phyloP scores from a whole-genome alignment of 2,797 vertebrate genomes.

The Astyanax mexicanus region DNA sequence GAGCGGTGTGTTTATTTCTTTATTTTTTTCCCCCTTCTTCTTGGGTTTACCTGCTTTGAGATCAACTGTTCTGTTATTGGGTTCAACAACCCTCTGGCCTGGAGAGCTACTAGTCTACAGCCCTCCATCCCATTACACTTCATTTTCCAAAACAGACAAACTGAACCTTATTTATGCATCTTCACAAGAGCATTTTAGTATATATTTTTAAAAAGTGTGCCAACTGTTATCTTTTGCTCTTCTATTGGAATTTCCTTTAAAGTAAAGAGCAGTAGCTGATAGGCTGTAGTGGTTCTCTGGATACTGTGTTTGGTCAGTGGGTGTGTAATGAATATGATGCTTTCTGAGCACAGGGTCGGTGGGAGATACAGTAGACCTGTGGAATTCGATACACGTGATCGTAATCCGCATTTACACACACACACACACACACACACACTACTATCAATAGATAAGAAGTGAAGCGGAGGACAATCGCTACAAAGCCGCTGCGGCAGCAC shows the following conservation, averaged over 20 bases:
- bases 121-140: too few species aligned
- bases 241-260: not conserved
- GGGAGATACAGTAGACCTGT: slow-evolving; percentile 16
- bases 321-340: slow-evolving; percentile 21
- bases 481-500: slow-evolving; percentile 29
- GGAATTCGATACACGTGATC: slow-evolving; percentile 44
- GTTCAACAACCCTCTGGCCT: too few species aligned
- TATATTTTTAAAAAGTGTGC: too few species aligned
- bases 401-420: slow-evolving; percentile 50
- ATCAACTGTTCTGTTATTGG: too few species aligned
- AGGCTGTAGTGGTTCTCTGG: not conserved
- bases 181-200: too few species aligned
- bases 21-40: too few species aligned
- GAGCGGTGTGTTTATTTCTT: too few species aligned
- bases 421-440: too few species aligned
- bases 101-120: too few species aligned
- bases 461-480: slow-evolving; percentile 51
- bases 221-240: not conserved
- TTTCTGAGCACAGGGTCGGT: not conserved
- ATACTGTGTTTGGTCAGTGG: slow-evolving; percentile 17
- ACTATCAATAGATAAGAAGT: slow-evolving; percentile 68
- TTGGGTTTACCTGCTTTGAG: too few species aligned
- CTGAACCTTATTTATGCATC: too few species aligned
- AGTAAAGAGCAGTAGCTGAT: not conserved
- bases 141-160: too few species aligned